phyloP scores from a whole-genome alignment of 2,797 vertebrate genomes.

The Calcarius lapponicus region DNA sequence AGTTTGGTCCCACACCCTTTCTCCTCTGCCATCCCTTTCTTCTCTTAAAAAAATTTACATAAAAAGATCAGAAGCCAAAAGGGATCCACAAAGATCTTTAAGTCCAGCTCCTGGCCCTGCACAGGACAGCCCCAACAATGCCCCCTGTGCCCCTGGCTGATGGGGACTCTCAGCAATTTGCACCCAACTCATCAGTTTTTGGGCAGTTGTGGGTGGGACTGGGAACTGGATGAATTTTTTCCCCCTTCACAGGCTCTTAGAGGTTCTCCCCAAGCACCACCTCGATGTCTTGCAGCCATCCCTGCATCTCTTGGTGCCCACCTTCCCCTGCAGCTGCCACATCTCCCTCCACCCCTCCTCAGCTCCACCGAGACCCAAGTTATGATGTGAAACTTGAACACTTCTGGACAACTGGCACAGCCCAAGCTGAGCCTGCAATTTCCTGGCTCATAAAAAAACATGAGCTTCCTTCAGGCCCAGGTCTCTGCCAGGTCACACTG shows the following conservation, averaged over 20 bases:
- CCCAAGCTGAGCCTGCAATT: conserved; percentile 57
- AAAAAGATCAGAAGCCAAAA: neutral
- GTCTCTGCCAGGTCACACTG: conserved; percentile 17
- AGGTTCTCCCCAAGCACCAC: fast-evolving
- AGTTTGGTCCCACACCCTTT: neutral
- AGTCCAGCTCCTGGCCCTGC: neutral
- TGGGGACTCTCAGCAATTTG: fast-evolving
- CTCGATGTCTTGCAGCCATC: neutral
- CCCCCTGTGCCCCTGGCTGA: neutral
- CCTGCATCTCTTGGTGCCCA: neutral
- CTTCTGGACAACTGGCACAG: neutral
- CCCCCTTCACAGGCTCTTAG: neutral
- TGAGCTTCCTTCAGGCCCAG: conserved; percentile 47
- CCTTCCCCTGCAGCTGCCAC: neutral
- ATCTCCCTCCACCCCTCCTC: neutral
- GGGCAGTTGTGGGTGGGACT: fast-evolving
- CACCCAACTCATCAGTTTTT: neutral
- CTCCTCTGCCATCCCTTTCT: neutral
- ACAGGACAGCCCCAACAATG: neutral
- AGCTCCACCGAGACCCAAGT: neutral
- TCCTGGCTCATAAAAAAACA: conserved; percentile 64
- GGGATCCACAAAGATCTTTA: neutral
- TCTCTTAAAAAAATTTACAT: too few species aligned
- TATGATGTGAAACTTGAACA: neutral
- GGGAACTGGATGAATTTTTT: fast-evolving